These are phyloP conservation scores for Cataglyphis albicans DNA, from an alignment of 2,888 invertebrate species.

Conservation along the genomic window DNA sequence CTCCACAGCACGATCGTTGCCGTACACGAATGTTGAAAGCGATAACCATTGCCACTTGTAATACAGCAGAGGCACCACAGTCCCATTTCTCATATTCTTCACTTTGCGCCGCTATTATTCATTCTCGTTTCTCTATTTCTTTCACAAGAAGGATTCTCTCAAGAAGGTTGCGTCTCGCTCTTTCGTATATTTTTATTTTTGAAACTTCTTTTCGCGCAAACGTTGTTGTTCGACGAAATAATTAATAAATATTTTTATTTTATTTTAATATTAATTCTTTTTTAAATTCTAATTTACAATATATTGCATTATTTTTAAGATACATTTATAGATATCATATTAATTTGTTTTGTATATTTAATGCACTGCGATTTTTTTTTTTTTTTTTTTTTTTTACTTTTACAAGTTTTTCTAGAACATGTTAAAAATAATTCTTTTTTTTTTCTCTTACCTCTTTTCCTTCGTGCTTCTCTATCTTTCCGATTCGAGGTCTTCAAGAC, in stretches of 20 bases:
- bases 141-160: conserved; percentile 36
- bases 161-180: conserved; percentile 21
- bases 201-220: conserved; percentile 41
- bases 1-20: conserved; percentile 49
- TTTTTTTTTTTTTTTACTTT: neutral
- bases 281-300: neutral
- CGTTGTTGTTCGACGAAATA: neutral
- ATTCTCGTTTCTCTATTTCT: conserved; percentile 28
- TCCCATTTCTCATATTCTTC: conserved; percentile 49
- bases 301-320: neutral
- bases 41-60: conserved; percentile 66
- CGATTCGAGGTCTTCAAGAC: conserved; percentile 37
- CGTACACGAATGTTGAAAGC: conserved; percentile 72
- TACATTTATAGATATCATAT: neutral
- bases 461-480: conserved; percentile 45
- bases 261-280: neutral
- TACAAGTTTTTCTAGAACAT: neutral
- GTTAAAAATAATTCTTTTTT: conserved; percentile 22
- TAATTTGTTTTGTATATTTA: neutral
- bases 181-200: conserved; percentile 8
- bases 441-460: conserved; percentile 45
- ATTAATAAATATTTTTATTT: neutral
- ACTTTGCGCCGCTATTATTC: conserved; percentile 31
- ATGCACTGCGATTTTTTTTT: neutral
- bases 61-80: conserved; percentile 64